Evolutionary conservation across 2,113 vertebrate genomes (phyloP).

Genomic region (Malurus cyaneus): DNA sequence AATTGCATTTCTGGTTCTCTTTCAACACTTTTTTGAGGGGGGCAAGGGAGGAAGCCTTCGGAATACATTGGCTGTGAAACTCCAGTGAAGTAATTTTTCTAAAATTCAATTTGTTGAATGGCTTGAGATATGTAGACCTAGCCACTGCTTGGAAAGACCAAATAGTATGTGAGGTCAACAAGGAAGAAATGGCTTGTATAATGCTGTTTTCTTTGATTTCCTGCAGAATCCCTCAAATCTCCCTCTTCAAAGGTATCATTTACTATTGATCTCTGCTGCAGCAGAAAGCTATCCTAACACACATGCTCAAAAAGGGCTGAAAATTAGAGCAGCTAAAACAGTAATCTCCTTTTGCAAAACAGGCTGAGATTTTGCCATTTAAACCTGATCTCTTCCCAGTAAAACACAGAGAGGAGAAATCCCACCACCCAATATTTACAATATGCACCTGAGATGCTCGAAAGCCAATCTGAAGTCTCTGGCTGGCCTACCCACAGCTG

Average conservation of each 20-base stretch:
- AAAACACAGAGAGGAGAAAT: background rate
- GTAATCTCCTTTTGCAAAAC: background rate
- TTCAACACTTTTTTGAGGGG: background rate
- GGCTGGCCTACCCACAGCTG: background rate
- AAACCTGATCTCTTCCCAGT: background rate
- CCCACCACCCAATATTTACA: background rate
- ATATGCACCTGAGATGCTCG: background rate
- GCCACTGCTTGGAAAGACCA: background rate
- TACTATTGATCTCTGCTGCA: conserved; percentile 39
- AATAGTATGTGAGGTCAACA: background rate
- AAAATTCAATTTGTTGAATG: background rate
- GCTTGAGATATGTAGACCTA: background rate
- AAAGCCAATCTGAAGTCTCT: background rate
- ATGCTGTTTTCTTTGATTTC: conserved; percentile 36
- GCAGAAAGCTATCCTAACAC: background rate
- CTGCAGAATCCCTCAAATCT: conserved; percentile 44
- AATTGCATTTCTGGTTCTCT: background rate
- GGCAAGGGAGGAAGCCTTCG: background rate
- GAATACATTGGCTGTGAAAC: background rate
- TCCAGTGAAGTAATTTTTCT: background rate
- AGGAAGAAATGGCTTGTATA: background rate
- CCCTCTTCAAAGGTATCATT: conserved; percentile 17
- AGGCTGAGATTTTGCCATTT: background rate
- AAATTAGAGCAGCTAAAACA: background rate
- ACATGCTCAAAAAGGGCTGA: background rate